phyloP scores from a whole-genome alignment of 2,113 vertebrate genomes.

The Pontoporia blainvillei region DNA sequence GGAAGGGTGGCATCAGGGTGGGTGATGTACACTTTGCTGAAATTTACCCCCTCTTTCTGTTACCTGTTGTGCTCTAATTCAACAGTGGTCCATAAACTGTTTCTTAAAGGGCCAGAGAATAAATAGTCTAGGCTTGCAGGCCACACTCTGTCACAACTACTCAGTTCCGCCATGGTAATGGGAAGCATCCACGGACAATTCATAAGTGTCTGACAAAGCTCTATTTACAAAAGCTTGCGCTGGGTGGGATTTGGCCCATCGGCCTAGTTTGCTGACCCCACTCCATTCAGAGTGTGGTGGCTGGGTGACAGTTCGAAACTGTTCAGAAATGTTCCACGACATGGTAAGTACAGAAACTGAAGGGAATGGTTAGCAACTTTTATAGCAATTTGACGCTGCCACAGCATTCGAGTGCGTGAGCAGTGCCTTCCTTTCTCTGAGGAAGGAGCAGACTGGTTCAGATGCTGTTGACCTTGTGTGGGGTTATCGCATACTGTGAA shows the following conservation, averaged over 20 bases:
- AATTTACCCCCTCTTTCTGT: not conserved
- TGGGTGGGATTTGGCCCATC: not conserved
- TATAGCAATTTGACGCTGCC: not conserved
- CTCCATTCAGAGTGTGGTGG: no score
- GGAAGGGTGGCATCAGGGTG: not conserved
- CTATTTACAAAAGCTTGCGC: not conserved
- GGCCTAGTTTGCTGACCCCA: not conserved
- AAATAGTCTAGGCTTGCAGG: not conserved
- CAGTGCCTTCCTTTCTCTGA: not conserved
- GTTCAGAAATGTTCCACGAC: not conserved
- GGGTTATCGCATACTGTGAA: not conserved
- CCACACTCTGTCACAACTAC: not conserved
- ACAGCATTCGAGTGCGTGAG: no score
- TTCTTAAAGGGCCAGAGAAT: not conserved
- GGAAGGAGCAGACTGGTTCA: not conserved
- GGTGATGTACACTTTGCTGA: conserved; percentile 16
- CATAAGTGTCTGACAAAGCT: not conserved
- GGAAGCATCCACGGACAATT: not conserved
- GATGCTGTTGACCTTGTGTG: not conserved
- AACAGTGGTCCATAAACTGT: not conserved
- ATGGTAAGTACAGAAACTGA: not conserved
- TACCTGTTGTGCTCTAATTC: not conserved
- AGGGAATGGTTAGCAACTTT: not conserved
- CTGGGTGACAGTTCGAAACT: not conserved
- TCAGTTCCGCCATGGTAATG: not conserved